These are phyloP conservation scores for Ooceraea biroi DNA, from an alignment of 1,140 invertebrate species.

Conservation along the genomic window DNA sequence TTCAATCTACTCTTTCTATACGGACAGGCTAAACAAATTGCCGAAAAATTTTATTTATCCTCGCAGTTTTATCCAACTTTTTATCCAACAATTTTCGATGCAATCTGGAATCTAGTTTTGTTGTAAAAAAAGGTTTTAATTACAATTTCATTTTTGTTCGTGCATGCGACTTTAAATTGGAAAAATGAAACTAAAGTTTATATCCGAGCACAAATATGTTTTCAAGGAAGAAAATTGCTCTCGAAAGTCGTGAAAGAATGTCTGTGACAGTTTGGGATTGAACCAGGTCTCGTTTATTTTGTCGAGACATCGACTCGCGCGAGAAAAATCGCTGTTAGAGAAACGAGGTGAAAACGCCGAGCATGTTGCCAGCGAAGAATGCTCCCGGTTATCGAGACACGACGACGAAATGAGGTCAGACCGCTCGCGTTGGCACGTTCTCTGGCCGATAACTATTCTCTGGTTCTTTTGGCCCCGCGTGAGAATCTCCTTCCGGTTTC, in stretches of 20 bases:
- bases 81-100: not conserved
- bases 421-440: conserved; percentile 45
- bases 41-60: too few relatives aligned
- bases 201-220: too few relatives aligned
- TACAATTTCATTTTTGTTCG: too few relatives aligned
- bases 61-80: too few relatives aligned
- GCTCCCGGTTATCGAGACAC: conserved; percentile 51
- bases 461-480: conserved; percentile 48
- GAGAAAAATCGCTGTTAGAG: conserved; percentile 36
- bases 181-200: too few relatives aligned
- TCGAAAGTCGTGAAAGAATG: not conserved
- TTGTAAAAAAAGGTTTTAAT: too few relatives aligned
- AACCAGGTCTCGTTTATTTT: conserved; percentile 7
- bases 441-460: conserved; percentile 62
- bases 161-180: too few relatives aligned
- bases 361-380: conserved; percentile 25
- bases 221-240: too few relatives aligned
- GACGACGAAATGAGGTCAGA: conserved; percentile 59
- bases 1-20: too few relatives aligned
- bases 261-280: not conserved
- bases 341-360: conserved; percentile 19
- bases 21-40: too few relatives aligned
- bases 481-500: conserved; percentile 65
- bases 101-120: too few relatives aligned
- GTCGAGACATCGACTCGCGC: not conserved